phyloP scores from a whole-genome alignment of 2,888 invertebrate genomes.

The Phytoseiulus persimilis region DNA sequence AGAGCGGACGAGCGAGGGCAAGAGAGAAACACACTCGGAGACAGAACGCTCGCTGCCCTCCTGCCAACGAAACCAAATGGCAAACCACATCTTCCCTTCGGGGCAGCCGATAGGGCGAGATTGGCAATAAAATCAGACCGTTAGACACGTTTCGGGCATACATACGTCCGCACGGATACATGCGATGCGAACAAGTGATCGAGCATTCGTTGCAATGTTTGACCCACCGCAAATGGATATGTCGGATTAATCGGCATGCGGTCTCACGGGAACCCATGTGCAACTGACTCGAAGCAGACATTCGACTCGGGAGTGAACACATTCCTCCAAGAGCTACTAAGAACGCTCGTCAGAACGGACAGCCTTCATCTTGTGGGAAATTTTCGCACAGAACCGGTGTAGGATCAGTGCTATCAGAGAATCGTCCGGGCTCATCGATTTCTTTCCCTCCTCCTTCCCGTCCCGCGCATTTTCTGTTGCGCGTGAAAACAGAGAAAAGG shows the following conservation, averaged over 20 bases:
- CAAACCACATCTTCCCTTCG: not conserved
- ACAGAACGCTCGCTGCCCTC: not conserved
- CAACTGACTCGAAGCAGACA: too few species aligned
- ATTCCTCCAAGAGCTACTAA: too few species aligned
- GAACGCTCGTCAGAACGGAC: too few species aligned
- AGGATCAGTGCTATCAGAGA: too few species aligned
- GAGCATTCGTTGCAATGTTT: not conserved
- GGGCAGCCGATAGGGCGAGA: not conserved
- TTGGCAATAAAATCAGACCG: constrained; percentile 5
- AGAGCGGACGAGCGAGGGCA: not conserved
- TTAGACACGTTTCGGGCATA: not conserved
- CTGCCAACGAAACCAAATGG: not conserved
- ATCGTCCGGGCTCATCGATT: too few species aligned
- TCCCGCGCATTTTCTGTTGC: too few species aligned
- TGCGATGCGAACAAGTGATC: not conserved
- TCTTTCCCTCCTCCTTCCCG: too few species aligned
- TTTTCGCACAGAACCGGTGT: too few species aligned
- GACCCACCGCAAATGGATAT: not conserved
- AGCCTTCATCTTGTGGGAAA: too few species aligned
- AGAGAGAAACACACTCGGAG: not conserved
- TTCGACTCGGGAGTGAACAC: too few species aligned
- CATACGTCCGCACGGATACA: not conserved
- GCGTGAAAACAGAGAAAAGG: not conserved
- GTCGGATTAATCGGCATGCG: not conserved
- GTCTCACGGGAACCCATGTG: too few species aligned